phyloP scores from a whole-genome alignment of 2,888 invertebrate genomes.

The Macrophya annulata region DNA sequence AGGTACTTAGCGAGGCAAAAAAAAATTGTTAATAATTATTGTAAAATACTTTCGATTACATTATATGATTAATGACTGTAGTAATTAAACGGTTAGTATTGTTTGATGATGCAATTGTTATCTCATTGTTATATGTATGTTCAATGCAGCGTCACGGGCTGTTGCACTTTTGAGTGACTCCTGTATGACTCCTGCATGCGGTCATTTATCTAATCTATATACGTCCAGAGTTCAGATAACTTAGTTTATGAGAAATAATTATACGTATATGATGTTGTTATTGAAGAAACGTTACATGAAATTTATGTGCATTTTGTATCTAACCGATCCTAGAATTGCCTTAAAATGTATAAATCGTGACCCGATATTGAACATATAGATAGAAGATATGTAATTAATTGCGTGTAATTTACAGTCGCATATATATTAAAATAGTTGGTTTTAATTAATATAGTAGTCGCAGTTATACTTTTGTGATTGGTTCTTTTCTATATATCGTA shows the following conservation, averaged over 20 bases:
- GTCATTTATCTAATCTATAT: constrained; percentile 70
- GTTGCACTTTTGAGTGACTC: constrained; percentile 70
- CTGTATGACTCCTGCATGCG: constrained; percentile 63
- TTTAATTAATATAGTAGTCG: constrained; percentile 2
- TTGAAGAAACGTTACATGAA: background rate
- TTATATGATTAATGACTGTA: background rate
- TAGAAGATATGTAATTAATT: constrained; percentile 25
- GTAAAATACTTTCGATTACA: background rate
- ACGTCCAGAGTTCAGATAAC: constrained; percentile 27
- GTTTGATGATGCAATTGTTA: constrained; percentile 26
- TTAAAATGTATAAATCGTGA: constrained; percentile 8
- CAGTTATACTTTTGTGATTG: background rate
- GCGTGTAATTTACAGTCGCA: constrained; percentile 5
- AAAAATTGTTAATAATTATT: background rate
- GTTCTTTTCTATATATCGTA: constrained; percentile 12
- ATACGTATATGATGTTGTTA: background rate
- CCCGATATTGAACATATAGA: background rate
- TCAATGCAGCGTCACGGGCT: constrained; percentile 64
- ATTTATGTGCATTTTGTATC: background rate
- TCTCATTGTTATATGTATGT: constrained; percentile 11
- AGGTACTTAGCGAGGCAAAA: background rate
- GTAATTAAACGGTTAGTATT: constrained; percentile 33
- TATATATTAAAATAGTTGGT: background rate
- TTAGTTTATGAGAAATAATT: constrained; percentile 27
- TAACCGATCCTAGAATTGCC: background rate